Conservation (phyloP, 2,113 vertebrate species). For the Puma concolor region DNA sequence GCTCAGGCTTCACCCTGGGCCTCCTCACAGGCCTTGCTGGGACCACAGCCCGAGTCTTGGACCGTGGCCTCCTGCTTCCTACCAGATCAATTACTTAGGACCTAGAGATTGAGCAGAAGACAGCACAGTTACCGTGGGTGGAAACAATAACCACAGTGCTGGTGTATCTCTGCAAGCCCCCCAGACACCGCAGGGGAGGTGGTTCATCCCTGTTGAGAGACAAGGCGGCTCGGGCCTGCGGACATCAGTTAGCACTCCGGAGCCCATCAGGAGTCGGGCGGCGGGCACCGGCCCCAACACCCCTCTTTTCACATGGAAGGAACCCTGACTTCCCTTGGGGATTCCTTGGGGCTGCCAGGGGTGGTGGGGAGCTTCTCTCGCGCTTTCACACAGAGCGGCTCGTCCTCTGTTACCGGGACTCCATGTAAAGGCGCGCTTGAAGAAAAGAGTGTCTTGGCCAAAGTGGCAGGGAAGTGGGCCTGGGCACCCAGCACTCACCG, state of each 20-base stretch:
- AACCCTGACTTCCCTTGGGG: background rate
- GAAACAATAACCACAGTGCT: fast-evolving
- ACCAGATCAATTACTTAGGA: no score
- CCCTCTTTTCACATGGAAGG: fast-evolving
- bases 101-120: background rate
- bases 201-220: background rate
- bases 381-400: no score
- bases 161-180: background rate
- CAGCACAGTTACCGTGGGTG: no score
- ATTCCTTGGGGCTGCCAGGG: no score
- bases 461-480: fast-evolving
- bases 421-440: background rate
- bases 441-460: background rate
- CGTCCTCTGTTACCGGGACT: background rate
- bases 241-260: background rate
- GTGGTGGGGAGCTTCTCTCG: fast-evolving
- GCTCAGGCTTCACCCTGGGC: background rate
- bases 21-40: fast-evolving
- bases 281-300: fast-evolving
- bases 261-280: background rate
- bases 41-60: background rate
- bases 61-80: fast-evolving
- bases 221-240: background rate
- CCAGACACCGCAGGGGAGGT: background rate
- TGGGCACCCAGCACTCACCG: fast-evolving